Base-by-base conservation (phyloP, 2,113 vertebrate species). In the Leptocoma aspasia region DNA sequence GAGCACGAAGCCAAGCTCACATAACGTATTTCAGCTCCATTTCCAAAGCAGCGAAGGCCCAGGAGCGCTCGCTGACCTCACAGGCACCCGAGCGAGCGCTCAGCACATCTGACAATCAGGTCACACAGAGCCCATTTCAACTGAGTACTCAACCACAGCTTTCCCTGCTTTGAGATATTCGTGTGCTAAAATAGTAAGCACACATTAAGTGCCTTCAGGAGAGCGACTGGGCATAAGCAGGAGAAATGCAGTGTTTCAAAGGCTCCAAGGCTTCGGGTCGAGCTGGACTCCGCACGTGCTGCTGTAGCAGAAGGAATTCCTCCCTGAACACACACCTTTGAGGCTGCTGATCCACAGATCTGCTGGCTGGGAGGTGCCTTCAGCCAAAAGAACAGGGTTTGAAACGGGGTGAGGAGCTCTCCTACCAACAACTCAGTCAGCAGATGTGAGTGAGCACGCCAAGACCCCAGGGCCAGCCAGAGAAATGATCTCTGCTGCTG, bases 381-480 rank as follows among this genome's bases (percentile, higher is more conserved):
- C 53, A 85, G 86, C 47, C 65, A 27, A 28, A 66, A n/a, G 19
- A 66, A 45, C 18, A 6, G 23, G 61, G 24, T 15, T 61, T 50
- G 77, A 66, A 84, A 66, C 0, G 8, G 13, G 11, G 13, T 21
- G 30, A 70, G 72, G 41, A 76, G 47, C 27, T 64, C 23, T 50
- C 24, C 78, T 16, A 35, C 33, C 47, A 60, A 30, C 60, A 87
- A 4, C 13, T 35, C 35, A 5, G 45, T 4, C 54, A 73, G 23
- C 11, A 63, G 53, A 57, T 4, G 28, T 13, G 39, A 75, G 47
- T 0, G 0, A 86, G 66, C 47, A 61, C 0, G 0, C 50, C 39
- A 23, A 33, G 54, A 45, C 5, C 16, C 10, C 37, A 24, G 33
- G 56, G 37, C 52, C 2, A 1, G 69, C 41, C 3, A 7, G 28